Conservation (phyloP, 2,797 vertebrate genomes). For the Tokudaia tokunoshimensis region DNA sequence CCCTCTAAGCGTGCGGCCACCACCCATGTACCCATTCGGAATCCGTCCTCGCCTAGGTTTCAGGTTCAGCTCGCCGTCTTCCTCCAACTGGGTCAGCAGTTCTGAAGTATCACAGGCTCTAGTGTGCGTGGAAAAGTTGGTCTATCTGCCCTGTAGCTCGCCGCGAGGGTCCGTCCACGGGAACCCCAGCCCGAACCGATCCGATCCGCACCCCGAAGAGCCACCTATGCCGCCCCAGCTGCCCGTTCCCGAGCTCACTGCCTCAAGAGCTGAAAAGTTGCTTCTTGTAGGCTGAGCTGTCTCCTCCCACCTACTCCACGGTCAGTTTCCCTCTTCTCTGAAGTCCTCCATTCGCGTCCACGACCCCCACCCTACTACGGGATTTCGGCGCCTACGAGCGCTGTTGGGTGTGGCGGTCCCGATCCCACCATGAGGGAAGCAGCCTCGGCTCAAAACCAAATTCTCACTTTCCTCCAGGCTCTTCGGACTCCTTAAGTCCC, state of each 20-base stretch:
- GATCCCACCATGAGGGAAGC: background rate
- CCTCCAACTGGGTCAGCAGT: background rate
- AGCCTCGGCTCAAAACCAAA: background rate
- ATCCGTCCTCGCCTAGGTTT: background rate
- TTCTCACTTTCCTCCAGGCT: background rate
- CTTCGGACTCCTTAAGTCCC: background rate
- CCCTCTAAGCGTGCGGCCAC: background rate
- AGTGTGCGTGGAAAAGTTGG: accelerated
- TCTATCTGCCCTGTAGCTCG: background rate
- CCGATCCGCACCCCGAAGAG: background rate
- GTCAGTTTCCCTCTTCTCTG: accelerated
- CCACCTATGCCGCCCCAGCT: background rate
- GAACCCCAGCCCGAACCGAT: background rate
- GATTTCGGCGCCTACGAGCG: background rate
- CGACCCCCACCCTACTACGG: background rate
- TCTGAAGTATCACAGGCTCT: accelerated
- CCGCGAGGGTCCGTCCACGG: too few species aligned
- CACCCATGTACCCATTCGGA: background rate
- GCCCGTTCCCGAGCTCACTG: background rate
- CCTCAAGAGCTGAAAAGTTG: background rate
- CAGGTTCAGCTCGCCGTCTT: background rate
- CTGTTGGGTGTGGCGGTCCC: background rate
- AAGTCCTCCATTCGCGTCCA: background rate
- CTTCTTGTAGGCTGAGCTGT: accelerated
- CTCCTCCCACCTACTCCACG: background rate